A percentile compares a stretch with the other conserved stretches of the same genome.
phyloP scores from a whole-genome alignment of 2,888 invertebrate species.

The Anoplius nigerrimus region DNA sequence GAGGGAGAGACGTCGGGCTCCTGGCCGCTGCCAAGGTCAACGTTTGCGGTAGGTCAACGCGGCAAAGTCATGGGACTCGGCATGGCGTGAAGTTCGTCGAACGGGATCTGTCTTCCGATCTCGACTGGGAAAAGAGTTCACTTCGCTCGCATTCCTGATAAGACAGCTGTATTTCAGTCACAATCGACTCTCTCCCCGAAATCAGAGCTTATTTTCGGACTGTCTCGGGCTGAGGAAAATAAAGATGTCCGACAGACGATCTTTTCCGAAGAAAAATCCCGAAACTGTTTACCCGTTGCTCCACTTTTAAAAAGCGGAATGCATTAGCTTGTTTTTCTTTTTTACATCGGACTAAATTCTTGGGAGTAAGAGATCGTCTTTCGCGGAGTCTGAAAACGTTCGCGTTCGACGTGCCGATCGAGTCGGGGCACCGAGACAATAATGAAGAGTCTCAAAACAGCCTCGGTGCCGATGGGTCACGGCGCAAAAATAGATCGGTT shows the following conservation, averaged over 20 bases:
- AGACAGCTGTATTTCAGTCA: too few species aligned
- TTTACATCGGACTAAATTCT: too few species aligned
- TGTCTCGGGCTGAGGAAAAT: too few species aligned
- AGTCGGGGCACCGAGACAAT: constrained; percentile 17
- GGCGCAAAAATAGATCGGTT: constrained; percentile 53
- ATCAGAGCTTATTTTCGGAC: too few species aligned
- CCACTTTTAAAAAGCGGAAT: too few species aligned
- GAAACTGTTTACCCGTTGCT: too few species aligned
- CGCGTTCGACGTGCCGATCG: background rate
- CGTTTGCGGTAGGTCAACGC: constrained; percentile 39
- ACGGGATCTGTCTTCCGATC: too few species aligned
- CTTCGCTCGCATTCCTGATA: too few species aligned
- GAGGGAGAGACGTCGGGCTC: constrained; percentile 28
- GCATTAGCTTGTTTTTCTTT: too few species aligned
- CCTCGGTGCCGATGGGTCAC: constrained; percentile 54
- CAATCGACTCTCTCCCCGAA: too few species aligned
- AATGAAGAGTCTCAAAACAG: constrained; percentile 41
- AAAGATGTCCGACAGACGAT: constrained; percentile 7
- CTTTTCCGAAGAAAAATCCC: constrained; percentile 38
- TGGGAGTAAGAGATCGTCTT: background rate
- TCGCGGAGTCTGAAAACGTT: background rate
- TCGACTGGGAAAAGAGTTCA: too few species aligned
- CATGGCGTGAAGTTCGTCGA: background rate
- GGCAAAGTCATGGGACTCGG: constrained; percentile 6
- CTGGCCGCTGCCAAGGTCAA: constrained; percentile 11